Percentiles rank a stretch among this genome's conserved stretches.
phyloP scores from a whole-genome alignment of 2,797 vertebrate genomes.

The Nannoperca australis region DNA sequence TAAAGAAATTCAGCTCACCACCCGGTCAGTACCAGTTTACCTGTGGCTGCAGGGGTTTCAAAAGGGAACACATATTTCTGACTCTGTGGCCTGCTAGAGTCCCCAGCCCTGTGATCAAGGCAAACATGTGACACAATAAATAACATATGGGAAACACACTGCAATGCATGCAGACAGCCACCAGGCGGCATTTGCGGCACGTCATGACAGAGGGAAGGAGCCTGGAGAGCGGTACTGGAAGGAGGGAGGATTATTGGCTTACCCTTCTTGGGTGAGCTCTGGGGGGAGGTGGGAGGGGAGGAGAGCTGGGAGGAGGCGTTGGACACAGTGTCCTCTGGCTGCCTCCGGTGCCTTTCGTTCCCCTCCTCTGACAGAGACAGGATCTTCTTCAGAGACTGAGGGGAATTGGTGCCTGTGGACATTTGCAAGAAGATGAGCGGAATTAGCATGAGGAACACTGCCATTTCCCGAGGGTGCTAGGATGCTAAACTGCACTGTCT shows the following conservation, averaged over 20 bases:
- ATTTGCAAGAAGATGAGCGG: slow-evolving; percentile 57
- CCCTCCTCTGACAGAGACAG: slow-evolving; percentile 97
- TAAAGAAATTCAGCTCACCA: not conserved
- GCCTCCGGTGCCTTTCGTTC: slow-evolving; percentile 91
- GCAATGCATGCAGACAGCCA: slow-evolving; percentile 48
- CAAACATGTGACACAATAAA: slow-evolving; percentile 24
- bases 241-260: slow-evolving; percentile 65
- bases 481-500: slow-evolving; percentile 66
- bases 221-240: slow-evolving; percentile 3
- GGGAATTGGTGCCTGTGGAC: slow-evolving; percentile 94
- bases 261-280: slow-evolving; percentile 99
- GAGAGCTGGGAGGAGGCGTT: slow-evolving; percentile 94
- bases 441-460: slow-evolving; percentile 61
- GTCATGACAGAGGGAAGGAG: slow-evolving; percentile 3
- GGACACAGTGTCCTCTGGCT: slow-evolving; percentile 92
- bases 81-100: slow-evolving; percentile 35
- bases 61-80: slow-evolving; percentile 35
- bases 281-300: slow-evolving; percentile 96
- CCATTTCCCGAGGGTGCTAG: slow-evolving; percentile 27
- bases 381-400: slow-evolving; percentile 99
- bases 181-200: slow-evolving; percentile 60
- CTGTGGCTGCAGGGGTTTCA: slow-evolving; percentile 36
- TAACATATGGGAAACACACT: slow-evolving; percentile 20
- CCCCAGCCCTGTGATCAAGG: slow-evolving; percentile 32
- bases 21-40: slow-evolving; percentile 37